A percentile compares a stretch with the other conserved stretches of the same genome.
Conservation (phyloP, 2,113 vertebrate species). For the Todiramphus saurophagus region DNA sequence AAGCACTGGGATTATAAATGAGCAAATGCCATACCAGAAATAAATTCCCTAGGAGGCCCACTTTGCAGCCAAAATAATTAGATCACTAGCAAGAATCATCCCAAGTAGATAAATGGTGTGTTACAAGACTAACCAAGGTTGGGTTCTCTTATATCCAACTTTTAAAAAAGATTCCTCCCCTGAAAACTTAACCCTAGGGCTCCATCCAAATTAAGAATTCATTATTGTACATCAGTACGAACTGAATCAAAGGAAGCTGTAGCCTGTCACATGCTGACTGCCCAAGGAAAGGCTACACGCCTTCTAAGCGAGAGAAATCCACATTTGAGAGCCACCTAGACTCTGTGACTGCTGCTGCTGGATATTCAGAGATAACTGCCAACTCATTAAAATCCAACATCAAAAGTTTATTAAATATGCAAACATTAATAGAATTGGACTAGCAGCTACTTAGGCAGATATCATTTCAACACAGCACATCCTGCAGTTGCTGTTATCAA, state of each 20-base stretch:
- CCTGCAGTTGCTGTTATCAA: neutral
- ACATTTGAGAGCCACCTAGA: neutral
- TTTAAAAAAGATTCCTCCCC: neutral
- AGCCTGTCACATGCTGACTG: neutral
- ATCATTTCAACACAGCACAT: neutral
- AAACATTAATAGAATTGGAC: conserved; percentile 36
- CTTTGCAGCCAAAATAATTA: conserved; percentile 15
- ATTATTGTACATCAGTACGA: neutral
- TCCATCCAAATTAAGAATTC: neutral
- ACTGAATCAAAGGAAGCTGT: neutral
- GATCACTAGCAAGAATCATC: neutral
- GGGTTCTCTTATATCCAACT: neutral
- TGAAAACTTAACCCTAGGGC: neutral
- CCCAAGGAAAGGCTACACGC: neutral
- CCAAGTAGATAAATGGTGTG: neutral
- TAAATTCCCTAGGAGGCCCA: neutral
- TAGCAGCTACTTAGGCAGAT: conserved; percentile 33
- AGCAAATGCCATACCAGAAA: neutral
- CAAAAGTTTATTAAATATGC: conserved; percentile 52
- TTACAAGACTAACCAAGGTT: neutral
- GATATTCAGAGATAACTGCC: conserved; percentile 37
- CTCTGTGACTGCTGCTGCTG: conserved; percentile 7
- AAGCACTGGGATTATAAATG: neutral
- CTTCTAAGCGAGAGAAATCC: neutral
- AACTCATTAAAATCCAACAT: conserved; percentile 45